Evolutionary conservation across 2,888 invertebrate genomes (phyloP).

Genomic region (Lumbricus terrestris): DNA sequence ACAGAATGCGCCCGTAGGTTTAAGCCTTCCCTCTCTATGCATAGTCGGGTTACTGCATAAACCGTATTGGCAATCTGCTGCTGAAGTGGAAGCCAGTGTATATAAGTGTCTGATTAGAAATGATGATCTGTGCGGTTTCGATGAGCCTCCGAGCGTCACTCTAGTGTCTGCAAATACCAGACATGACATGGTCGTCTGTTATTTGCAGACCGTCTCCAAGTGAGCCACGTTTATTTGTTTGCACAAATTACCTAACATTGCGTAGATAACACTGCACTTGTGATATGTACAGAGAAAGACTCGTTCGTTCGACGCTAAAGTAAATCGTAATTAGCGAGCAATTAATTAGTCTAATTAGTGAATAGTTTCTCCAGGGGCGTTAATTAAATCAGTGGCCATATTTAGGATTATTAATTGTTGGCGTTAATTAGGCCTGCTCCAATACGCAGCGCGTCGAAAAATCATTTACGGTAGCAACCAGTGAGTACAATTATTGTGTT

Average conservation of each 20-base stretch:
- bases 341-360: neutral
- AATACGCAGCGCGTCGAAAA: neutral
- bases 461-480: neutral
- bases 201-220: neutral
- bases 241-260: neutral
- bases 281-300: neutral
- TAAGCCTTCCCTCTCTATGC: no score
- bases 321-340: neutral
- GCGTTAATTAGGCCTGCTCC: neutral
- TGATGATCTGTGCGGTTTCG: no score
- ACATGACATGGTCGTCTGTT: neutral
- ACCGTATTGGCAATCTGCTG: no score
- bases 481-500: neutral
- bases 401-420: no score
- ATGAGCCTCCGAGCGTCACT: no score
- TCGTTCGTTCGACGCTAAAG: neutral
- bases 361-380: neutral
- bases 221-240: neutral
- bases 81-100: no score
- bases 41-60: no score
- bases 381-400: neutral
- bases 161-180: neutral
- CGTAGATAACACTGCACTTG: no score
- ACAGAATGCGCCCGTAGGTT: no score
- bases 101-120: no score